Conservation (phyloP, 2,113 vertebrate species). For the Phalacrocorax brasilianus region DNA sequence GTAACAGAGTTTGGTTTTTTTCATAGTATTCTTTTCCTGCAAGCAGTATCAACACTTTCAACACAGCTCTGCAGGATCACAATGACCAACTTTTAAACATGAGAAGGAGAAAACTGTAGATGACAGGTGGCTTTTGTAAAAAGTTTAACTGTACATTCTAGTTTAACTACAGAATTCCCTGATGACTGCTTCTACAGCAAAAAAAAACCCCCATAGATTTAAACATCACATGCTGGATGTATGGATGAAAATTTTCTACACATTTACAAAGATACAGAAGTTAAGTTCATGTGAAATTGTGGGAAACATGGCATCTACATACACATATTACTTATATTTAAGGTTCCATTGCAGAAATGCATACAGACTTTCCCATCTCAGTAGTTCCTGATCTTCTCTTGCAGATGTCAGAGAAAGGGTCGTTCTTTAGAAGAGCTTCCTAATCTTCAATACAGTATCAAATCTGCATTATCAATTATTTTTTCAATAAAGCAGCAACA, state of each 20-base stretch:
- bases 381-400: neutral
- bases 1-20: neutral
- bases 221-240: neutral
- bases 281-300: neutral
- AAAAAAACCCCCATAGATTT: fast-evolving
- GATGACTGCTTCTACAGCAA: neutral
- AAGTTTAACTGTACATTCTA: neutral
- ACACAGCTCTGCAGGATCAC: neutral
- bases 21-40: neutral
- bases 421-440: fast-evolving
- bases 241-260: neutral
- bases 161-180: neutral
- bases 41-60: neutral
- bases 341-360: neutral
- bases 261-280: neutral
- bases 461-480: neutral
- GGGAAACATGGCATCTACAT: neutral
- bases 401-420: neutral
- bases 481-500: neutral
- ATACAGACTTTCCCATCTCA: neutral
- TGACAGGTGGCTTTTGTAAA: neutral
- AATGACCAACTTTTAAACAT: neutral
- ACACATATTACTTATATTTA: neutral
- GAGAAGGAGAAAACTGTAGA: neutral
- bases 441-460: neutral